Base-by-base conservation (phyloP, 2,797 vertebrate species). In the Tenualosa ilisha region DNA sequence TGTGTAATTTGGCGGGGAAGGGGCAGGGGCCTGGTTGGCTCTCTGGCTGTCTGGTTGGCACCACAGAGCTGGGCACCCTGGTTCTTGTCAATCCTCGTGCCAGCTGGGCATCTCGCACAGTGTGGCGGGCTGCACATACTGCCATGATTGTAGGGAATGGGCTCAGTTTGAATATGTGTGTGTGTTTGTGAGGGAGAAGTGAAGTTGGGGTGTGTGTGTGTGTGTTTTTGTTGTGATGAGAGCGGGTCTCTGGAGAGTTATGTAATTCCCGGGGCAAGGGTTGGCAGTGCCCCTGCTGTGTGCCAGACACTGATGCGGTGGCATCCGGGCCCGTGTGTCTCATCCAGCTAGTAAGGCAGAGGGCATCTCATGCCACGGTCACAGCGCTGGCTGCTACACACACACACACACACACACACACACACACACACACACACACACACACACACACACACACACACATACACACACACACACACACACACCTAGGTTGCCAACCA, bases 251-350 rank as follows among this genome's bases (percentile, higher is more conserved):
- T 88, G 84, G 86, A 37, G 82, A 75, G 50, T 90, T 91, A 83
- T 88, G 75, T 88, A 87, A 91, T 89, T 84, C 84, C 82, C 56
- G 83, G 81, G 83, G 82, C 43, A 26, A 54, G 20, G 61, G 20
- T 46, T 85, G 53, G 81, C 59, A 87, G 79, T 59, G 85, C 50
- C 24, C 56, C 56, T 40, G 26, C 75, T 81, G 50, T 85, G 84
- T 40, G 26, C 79, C 59, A 82, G 59, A 84, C 49, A 37, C 54
- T 7, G 84, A 84, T 82, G 59, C 85, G 83, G 85, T 85, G 83
- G n/a, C 65, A 72, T 72, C 65, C 26, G 15, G 12, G 5, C 65
- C 15, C 7, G 4, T 6, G 37, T 43, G 37, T 46, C 72, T 43
- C 72, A 79, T 22, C 5, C 72, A 7, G 17, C 37, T 40, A 79